Evolutionary conservation across 2,888 invertebrate species (phyloP).

Genomic region (Plagiodera versicolora): DNA sequence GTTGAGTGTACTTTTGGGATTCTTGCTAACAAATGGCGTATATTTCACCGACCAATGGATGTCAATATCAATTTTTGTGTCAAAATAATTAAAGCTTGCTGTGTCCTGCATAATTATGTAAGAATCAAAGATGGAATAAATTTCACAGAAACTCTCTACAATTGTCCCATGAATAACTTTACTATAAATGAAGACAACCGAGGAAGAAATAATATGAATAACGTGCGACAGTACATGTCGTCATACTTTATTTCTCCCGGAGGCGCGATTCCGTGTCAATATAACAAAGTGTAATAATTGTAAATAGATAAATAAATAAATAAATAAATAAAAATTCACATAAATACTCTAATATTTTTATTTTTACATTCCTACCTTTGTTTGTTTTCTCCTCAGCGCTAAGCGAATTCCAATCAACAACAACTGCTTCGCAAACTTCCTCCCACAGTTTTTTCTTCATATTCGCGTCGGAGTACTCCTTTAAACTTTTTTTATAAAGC

Average conservation of each 20-base stretch:
- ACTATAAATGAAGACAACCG: slow-evolving; percentile 27
- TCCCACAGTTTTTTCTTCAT: slow-evolving; percentile 2
- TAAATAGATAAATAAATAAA: slow-evolving; percentile 14
- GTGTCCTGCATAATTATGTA: slow-evolving; percentile 14
- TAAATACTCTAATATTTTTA: neutral
- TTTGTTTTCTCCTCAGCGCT: slow-evolving; percentile 28
- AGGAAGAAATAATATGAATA: slow-evolving; percentile 29
- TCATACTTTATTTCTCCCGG: slow-evolving; percentile 26
- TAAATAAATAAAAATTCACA: slow-evolving; percentile 11
- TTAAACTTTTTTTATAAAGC: slow-evolving; percentile 7
- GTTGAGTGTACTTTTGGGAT: slow-evolving; percentile 24
- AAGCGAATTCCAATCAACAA: slow-evolving; percentile 21
- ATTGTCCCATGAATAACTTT: slow-evolving; percentile 22
- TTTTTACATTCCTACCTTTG: slow-evolving; percentile 21
- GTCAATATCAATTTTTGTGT: slow-evolving; percentile 10
- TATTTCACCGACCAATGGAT: slow-evolving; percentile 20
- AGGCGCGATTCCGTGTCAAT: slow-evolving; percentile 29
- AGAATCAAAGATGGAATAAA: neutral
- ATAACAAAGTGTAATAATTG: slow-evolving; percentile 28
- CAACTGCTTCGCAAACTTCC: neutral
- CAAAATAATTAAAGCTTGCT: slow-evolving; percentile 10
- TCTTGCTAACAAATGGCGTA: slow-evolving; percentile 24
- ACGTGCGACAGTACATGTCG: slow-evolving; percentile 27
- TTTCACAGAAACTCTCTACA: slow-evolving; percentile 25
- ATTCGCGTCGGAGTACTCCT: slow-evolving; percentile 1